Percentiles rank a stretch among this genome's conserved stretches.
These are phyloP conservation scores for Nebria ingens DNA, from an alignment of 1,140 invertebrate genomes.

Conservation along the genomic window DNA sequence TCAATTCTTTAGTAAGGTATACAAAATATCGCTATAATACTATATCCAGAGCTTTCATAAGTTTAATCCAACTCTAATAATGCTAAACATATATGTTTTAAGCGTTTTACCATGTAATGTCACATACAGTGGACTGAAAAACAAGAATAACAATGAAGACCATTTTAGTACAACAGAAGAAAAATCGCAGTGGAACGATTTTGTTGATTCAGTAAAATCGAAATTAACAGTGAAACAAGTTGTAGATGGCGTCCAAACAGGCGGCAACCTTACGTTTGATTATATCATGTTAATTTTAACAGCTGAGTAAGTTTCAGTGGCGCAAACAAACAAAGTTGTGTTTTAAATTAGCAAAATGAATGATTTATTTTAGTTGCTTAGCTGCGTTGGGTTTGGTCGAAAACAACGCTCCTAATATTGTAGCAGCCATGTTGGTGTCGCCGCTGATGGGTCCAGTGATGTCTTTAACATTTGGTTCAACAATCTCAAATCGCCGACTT, in stretches of 20 bases:
- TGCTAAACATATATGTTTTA: constrained; percentile 20
- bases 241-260: constrained; percentile 63
- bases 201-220: constrained; percentile 62
- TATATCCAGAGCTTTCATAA: not conserved
- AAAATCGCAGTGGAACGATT: constrained; percentile 51
- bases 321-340: not conserved
- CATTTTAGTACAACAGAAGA: constrained; percentile 36
- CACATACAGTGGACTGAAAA: constrained; percentile 38
- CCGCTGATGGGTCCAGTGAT: constrained; percentile 82
- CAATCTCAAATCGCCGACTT: constrained; percentile 59
- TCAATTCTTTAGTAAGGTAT: constrained; percentile 61
- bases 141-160: constrained; percentile 34
- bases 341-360: not conserved
- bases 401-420: constrained; percentile 64
- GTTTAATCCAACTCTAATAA: not conserved
- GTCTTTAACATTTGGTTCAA: constrained; percentile 72
- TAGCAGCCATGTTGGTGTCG: constrained; percentile 79
- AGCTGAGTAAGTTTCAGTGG: constrained; percentile 52
- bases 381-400: constrained; percentile 49
- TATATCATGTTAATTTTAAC: constrained; percentile 67
- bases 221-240: constrained; percentile 78
- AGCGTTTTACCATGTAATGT: constrained; percentile 49
- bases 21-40: not conserved
- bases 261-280: constrained; percentile 73
- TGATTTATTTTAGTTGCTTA: constrained; percentile 32